Percentiles rank a stretch among this genome's conserved stretches.
Conservation (phyloP, 2,888 invertebrate species). For the Tenthredo mesomela region DNA sequence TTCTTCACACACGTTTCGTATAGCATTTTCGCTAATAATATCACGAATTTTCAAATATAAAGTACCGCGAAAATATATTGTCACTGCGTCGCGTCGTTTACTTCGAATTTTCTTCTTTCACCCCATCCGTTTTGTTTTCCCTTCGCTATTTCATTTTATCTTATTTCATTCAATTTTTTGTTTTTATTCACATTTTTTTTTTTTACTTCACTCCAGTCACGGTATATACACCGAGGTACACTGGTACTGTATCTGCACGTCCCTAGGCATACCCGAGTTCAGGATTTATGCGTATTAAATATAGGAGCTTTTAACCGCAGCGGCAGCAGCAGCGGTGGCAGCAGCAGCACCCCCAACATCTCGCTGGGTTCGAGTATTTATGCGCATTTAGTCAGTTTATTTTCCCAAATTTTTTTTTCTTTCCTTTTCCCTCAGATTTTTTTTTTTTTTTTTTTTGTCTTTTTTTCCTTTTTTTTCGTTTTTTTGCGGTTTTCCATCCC, state of each 20-base stretch:
- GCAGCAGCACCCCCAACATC: slow-evolving; percentile 26
- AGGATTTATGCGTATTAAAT: slow-evolving; percentile 66
- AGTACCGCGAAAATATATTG: too few species aligned
- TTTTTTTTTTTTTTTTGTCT: not conserved
- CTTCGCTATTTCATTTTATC: not conserved
- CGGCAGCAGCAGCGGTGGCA: not conserved
- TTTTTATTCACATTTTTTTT: not conserved
- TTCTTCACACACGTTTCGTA: too few species aligned
- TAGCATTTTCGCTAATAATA: too few species aligned
- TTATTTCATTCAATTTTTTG: not conserved
- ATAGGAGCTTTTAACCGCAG: slow-evolving; percentile 65
- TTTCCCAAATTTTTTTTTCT: slow-evolving; percentile 16
- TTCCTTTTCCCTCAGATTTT: not conserved
- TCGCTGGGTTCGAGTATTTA: slow-evolving; percentile 39
- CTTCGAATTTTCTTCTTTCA: not conserved
- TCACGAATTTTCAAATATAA: too few species aligned
- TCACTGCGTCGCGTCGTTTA: not conserved
- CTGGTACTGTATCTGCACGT: slow-evolving; percentile 42
- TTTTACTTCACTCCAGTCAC: not conserved
- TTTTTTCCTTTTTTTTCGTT: not conserved
- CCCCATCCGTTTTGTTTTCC: not conserved
- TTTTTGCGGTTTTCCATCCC: not conserved
- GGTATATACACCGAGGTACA: not conserved
- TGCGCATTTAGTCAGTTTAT: slow-evolving; percentile 50
- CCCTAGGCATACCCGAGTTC: slow-evolving; percentile 41